These are phyloP conservation scores for Pseudomyrmex gracilis DNA, from an alignment of 1,140 invertebrate genomes.

Conservation along the genomic window DNA sequence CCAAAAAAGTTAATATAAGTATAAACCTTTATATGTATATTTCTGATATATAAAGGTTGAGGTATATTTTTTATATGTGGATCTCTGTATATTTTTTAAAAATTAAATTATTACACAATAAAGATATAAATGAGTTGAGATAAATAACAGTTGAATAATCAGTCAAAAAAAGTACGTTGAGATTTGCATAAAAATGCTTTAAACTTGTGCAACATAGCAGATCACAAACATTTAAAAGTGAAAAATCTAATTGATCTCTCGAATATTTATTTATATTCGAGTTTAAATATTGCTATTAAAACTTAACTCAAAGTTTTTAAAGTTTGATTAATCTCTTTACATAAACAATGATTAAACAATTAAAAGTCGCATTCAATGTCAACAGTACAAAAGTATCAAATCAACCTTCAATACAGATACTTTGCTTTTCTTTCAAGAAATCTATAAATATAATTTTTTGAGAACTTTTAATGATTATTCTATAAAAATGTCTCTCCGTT, in stretches of 20 bases:
- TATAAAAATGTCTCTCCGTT: constrained; percentile 54
- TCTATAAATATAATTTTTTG: constrained; percentile 66
- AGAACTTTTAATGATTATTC: constrained; percentile 70
- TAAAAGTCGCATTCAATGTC: constrained; percentile 81
- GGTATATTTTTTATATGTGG: background rate
- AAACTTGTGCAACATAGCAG: constrained; percentile 49
- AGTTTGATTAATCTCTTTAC: constrained; percentile 56
- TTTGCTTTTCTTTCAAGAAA: constrained; percentile 62
- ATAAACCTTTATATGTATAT: no score
- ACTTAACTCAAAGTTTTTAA: constrained; percentile 58
- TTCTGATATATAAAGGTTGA: background rate
- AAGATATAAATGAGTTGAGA: constrained; percentile 3
- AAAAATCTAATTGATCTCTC: constrained; percentile 9
- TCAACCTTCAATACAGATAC: constrained; percentile 70
- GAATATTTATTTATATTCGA: no score
- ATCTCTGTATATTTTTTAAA: constrained; percentile 4
- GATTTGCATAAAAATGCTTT: constrained; percentile 59
- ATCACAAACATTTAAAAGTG: constrained; percentile 45
- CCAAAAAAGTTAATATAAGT: no score
- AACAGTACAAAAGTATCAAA: constrained; percentile 83
- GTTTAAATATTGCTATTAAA: constrained; percentile 52
- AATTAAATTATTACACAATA: background rate
- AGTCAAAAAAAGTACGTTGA: constrained; percentile 14
- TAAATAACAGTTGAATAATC: constrained; percentile 44
- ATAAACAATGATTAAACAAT: constrained; percentile 69